Evolutionary conservation across 2,113 vertebrate genomes (phyloP).

Genomic region (Lasiurus borealis): DNA sequence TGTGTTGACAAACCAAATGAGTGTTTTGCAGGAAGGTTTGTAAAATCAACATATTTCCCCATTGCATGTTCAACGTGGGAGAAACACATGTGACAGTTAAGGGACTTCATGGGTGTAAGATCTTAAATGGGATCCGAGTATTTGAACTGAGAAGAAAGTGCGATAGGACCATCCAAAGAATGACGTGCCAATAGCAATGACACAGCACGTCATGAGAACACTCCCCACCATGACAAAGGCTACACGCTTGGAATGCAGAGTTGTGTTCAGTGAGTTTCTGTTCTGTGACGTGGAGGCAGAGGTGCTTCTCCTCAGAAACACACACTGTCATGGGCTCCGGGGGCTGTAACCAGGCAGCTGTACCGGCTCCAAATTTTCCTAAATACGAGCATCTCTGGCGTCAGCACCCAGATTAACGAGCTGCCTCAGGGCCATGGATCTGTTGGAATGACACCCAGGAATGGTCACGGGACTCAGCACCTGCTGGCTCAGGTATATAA

Average conservation of each 20-base stretch:
- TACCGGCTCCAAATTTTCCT: neutral
- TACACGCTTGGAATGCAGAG: neutral
- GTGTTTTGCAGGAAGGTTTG: too few relatives aligned
- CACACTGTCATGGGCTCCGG: neutral
- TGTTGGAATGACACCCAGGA: neutral
- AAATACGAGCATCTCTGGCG: neutral
- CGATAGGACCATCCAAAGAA: neutral
- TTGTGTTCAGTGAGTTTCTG: neutral
- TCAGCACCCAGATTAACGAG: neutral
- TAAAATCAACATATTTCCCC: too few relatives aligned
- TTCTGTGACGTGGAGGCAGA: neutral
- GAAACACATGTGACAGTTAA: too few relatives aligned
- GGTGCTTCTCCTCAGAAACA: neutral
- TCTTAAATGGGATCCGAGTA: too few relatives aligned
- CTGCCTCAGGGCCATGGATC: neutral
- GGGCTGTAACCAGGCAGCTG: neutral
- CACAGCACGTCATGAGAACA: neutral
- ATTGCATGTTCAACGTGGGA: too few relatives aligned
- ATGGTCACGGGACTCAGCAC: neutral
- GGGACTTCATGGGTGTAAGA: too few relatives aligned
- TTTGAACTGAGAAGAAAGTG: too few relatives aligned
- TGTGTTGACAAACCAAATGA: too few relatives aligned
- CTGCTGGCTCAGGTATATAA: neutral
- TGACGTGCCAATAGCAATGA: neutral
- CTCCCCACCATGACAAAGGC: neutral